Percentiles rank a stretch among this genome's conserved stretches.
These are phyloP conservation scores for Sorex araneus DNA, from an alignment of 2,113 vertebrate species.

Conservation along the genomic window DNA sequence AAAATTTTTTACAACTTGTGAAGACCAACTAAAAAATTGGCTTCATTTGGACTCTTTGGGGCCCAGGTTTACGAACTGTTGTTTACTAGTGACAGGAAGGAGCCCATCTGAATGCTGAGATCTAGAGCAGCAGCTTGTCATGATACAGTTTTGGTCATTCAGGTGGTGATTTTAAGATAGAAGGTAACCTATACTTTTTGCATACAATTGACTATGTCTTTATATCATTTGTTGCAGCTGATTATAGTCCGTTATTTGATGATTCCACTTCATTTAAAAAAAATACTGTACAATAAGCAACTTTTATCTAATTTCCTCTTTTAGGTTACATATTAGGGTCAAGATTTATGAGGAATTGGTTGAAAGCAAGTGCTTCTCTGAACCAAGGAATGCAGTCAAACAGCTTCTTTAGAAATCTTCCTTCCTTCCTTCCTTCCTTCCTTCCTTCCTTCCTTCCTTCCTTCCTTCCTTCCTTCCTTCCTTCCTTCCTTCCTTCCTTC, in stretches of 20 bases:
- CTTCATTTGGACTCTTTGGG: slow-evolving; percentile 20
- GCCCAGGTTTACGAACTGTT: neutral
- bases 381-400: slow-evolving; percentile 54
- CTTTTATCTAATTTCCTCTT: slow-evolving; percentile 82
- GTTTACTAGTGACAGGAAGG: neutral
- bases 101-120: neutral
- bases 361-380: slow-evolving; percentile 77
- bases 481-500: too few species aligned
- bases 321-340: slow-evolving; percentile 82
- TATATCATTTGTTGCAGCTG: slow-evolving; percentile 27
- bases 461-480: too few species aligned
- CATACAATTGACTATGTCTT: slow-evolving; percentile 37
- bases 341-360: slow-evolving; percentile 83
- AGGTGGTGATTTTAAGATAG: slow-evolving; percentile 37
- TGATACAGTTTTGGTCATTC: slow-evolving; percentile 17
- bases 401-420: too few species aligned
- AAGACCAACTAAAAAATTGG: neutral
- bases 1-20: neutral
- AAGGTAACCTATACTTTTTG: neutral
- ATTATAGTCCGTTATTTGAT: slow-evolving; percentile 55
- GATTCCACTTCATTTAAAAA: slow-evolving; percentile 71
- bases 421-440: too few species aligned
- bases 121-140: neutral
- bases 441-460: too few species aligned
- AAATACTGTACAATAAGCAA: slow-evolving; percentile 79